These are phyloP conservation scores for Neopelma chrysocephalum DNA, from an alignment of 2,797 vertebrate species.

Conservation along the genomic window DNA sequence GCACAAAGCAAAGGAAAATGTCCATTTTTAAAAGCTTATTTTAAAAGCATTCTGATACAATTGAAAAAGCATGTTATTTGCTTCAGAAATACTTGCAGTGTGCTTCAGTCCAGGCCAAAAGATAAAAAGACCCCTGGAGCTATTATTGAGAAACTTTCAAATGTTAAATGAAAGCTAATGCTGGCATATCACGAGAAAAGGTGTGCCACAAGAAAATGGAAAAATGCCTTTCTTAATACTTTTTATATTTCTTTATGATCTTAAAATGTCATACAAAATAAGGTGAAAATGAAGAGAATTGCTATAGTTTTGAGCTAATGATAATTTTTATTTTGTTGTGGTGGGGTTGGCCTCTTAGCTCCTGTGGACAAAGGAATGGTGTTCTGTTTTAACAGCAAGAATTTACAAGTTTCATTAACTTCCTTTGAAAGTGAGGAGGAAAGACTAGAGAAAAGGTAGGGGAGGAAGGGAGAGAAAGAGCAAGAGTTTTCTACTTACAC, in stretches of 20 bases:
- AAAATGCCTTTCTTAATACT: background rate
- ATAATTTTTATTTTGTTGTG: background rate
- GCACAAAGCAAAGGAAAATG: background rate
- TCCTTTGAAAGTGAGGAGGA: background rate
- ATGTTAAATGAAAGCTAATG: background rate
- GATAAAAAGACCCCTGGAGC: constrained; percentile 21
- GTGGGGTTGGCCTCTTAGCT: background rate
- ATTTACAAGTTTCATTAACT: background rate
- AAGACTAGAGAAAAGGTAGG: background rate
- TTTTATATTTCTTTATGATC: background rate
- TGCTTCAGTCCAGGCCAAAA: background rate
- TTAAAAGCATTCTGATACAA: background rate
- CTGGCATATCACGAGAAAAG: background rate
- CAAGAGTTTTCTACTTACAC: background rate
- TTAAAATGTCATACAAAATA: background rate
- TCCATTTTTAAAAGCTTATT: background rate
- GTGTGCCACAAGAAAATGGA: background rate
- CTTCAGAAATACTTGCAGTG: background rate
- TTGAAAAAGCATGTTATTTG: background rate
- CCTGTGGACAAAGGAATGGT: background rate
- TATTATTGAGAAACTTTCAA: constrained; percentile 7
- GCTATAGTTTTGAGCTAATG: background rate
- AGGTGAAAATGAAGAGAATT: background rate
- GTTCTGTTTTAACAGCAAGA: background rate
- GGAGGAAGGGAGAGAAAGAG: background rate